Conservation (phyloP, 2,113 vertebrate genomes). For the Eulemur rufifrons region DNA sequence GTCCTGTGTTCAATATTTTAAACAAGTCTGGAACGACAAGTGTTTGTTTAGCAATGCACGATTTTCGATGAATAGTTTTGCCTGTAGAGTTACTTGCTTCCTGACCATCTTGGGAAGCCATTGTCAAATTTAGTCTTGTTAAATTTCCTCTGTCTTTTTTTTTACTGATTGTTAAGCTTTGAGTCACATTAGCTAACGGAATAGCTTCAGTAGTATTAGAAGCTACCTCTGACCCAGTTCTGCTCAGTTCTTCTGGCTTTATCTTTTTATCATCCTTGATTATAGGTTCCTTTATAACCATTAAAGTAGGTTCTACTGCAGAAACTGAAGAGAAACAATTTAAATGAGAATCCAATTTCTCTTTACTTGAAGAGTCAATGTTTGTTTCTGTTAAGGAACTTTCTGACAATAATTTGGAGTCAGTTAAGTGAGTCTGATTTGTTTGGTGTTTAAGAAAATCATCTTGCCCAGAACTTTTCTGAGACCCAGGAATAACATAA, state of each 20-base stretch:
- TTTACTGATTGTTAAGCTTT: conserved; percentile 62
- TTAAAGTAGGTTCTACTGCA: conserved; percentile 34
- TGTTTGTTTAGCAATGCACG: conserved; percentile 52
- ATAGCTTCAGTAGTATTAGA: conserved; percentile 35
- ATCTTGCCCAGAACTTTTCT: conserved; percentile 50
- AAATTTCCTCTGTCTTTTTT: conserved; percentile 59
- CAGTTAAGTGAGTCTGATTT: conserved; percentile 35
- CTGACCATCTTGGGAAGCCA: conserved; percentile 41
- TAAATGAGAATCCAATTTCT: conserved; percentile 27
- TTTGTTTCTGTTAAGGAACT: conserved; percentile 43
- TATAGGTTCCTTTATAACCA: conserved; percentile 26
- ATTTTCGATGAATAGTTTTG: conserved; percentile 50
- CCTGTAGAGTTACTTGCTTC: conserved; percentile 32
- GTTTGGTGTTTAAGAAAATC: conserved; percentile 42
- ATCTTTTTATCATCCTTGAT: conserved; percentile 49
- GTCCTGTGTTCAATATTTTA: conserved; percentile 70
- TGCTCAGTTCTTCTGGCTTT: conserved; percentile 10
- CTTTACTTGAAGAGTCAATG: conserved; percentile 44
- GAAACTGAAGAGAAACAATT: conserved; percentile 57
- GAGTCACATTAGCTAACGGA: conserved; percentile 62
- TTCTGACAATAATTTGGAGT: conserved; percentile 42
- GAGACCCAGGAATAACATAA: neutral
- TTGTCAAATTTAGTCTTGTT: conserved; percentile 52
- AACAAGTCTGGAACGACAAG: conserved; percentile 67
- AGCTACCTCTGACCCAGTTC: neutral